These are phyloP conservation scores for Teleogryllus oceanicus DNA, from an alignment of 2,888 invertebrate species.

Conservation along the genomic window DNA sequence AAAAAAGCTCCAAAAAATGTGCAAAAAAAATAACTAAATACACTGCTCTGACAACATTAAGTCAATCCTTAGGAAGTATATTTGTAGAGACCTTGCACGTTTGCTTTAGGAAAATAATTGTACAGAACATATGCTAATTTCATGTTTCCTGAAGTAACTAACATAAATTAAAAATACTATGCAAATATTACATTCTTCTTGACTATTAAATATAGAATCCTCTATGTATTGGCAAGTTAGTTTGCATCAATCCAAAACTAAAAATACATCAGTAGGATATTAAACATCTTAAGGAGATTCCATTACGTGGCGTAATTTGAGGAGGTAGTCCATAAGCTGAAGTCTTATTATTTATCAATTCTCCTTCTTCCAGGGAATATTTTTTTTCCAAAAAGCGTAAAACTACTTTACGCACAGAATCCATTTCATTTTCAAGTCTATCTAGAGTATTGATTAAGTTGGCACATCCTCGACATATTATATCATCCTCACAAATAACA, in stretches of 20 bases:
- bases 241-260: too few relatives aligned
- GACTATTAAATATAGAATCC: too few relatives aligned
- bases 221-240: too few relatives aligned
- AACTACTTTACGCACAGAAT: constrained; percentile 43
- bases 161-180: too few relatives aligned
- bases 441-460: constrained; percentile 47
- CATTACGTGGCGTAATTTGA: constrained; percentile 40
- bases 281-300: neutral
- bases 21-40: neutral
- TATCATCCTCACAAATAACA: constrained; percentile 47
- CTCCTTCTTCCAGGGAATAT: constrained; percentile 46
- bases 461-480: constrained; percentile 48
- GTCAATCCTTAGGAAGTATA: neutral
- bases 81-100: too few relatives aligned
- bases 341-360: constrained; percentile 42
- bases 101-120: too few relatives aligned
- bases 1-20: neutral
- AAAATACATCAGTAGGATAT: neutral
- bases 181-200: too few relatives aligned
- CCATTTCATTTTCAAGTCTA: constrained; percentile 45
- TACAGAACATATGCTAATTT: too few relatives aligned
- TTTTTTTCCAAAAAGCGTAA: constrained; percentile 46
- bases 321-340: constrained; percentile 42
- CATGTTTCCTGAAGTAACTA: too few relatives aligned
- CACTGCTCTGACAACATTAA: neutral